A percentile compares a stretch with the other conserved stretches of the same genome.
phyloP scores from a whole-genome alignment of 2,888 invertebrate genomes.

The Mesorhabditis sp. region DNA sequence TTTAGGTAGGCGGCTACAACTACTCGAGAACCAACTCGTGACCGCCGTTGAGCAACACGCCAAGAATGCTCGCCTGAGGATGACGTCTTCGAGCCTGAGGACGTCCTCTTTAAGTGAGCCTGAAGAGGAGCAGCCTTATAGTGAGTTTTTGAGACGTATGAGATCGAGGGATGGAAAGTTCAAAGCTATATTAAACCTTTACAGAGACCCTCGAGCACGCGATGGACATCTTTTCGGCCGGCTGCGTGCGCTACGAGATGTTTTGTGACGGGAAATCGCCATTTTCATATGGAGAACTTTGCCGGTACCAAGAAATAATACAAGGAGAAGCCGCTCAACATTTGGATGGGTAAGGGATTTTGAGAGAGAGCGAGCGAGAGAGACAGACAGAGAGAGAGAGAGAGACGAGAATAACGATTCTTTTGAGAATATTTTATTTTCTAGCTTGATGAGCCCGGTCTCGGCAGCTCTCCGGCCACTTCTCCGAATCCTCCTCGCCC shows the following conservation, averaged over 20 bases:
- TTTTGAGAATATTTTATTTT: no score
- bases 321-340: conserved; percentile 19
- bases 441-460: conserved; percentile 20
- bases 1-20: no score
- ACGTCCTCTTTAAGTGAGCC: no score
- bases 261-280: conserved; percentile 83
- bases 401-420: no score
- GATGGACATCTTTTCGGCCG: conserved; percentile 57
- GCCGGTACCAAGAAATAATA: conserved; percentile 24
- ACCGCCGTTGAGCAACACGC: no score
- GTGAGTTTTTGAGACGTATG: no score
- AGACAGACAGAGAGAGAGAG: neutral
- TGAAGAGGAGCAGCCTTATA: no score
- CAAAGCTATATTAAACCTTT: neutral
- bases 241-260: conserved; percentile 74
- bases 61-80: no score
- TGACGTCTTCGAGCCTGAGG: no score
- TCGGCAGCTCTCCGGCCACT: conserved; percentile 20
- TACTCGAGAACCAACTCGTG: no score
- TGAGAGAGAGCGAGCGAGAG: no score
- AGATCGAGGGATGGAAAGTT: no score
- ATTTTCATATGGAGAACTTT: conserved; percentile 33
- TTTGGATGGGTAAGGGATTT: conserved; percentile 15
- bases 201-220: conserved; percentile 40
- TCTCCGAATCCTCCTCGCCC: conserved; percentile 24